Evolutionary conservation across 2,888 invertebrate species (phyloP), one percentile per base, ranked within the genome.

Genomic region (Bibio marci): DNA sequence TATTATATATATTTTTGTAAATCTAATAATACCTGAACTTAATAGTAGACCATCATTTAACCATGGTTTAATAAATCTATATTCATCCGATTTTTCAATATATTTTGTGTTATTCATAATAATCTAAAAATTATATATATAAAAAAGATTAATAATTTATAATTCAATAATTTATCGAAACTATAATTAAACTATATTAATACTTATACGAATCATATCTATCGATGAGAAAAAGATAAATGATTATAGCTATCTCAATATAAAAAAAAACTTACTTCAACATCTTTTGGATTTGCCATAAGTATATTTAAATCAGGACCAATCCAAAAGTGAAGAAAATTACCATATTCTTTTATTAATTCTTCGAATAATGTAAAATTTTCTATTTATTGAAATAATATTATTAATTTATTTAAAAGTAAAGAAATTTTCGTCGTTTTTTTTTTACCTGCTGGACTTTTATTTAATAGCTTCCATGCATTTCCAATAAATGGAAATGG

Each of bases 1-100:
- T 15, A 13, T 10, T 13, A 4, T 32, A 11, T 3, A 14, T 32
- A 10, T 32, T 6, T 14, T 15, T 15, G 5, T 32, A 32, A 32
- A 10, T 5, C n/a, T 10, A 6, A 13, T 12, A 10, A 4, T 33
- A 35, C 49, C 49, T 10, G 48, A 51, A 18, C 70, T 65, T 2
- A 70, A 66, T 0, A 74, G 60, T 0, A 74, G 61, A 2, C 74
- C 73, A 39, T 67, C 62, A 11, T 67, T 63, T 2, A 70, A 55
- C 71, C 71, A 71, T 0, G 64, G 59, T 22, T 54, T 52, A 10
- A 71, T 38, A 2, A 57, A 58, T 3, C 55, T 50, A 47, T 72
- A 72, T 1, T 67, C 64, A 22, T 50, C 53, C 2, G 67, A 66
- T 54, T 77, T 77, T 31, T 69, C 67, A 28, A 69, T 64, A 30